A percentile compares a stretch with the other conserved stretches of the same genome.
phyloP scores from a whole-genome alignment of 23 tunicate species.

The Trididemnum clinides region DNA sequence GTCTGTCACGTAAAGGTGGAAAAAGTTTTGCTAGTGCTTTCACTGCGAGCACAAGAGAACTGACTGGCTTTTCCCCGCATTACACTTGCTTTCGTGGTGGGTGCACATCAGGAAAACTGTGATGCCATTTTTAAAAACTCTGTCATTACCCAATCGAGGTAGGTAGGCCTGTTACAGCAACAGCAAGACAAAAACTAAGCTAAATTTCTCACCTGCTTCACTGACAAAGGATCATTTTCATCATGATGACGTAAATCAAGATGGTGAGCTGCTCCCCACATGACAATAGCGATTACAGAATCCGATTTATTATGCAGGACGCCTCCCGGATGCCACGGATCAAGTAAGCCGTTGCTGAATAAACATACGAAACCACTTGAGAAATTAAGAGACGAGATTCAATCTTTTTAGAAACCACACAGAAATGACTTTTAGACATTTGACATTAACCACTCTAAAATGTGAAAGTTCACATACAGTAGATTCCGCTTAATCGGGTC shows the following conservation, averaged over 20 bases:
- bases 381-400: background rate
- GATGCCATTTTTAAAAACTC: too few species aligned
- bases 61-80: too few species aligned
- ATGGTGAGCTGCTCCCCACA: conserved; percentile 84
- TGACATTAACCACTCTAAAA: too few species aligned
- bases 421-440: background rate
- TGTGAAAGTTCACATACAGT: too few species aligned
- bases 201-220: conserved; percentile 31
- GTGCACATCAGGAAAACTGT: too few species aligned
- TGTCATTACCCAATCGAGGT: too few species aligned
- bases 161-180: too few species aligned
- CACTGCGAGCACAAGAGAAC: too few species aligned
- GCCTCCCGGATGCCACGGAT: conserved; percentile 96
- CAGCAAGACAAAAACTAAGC: background rate
- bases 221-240: conserved; percentile 51
- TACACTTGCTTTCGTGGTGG: too few species aligned
- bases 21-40: too few species aligned
- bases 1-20: too few species aligned
- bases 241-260: conserved; percentile 71
- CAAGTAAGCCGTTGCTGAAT: conserved; percentile 69
- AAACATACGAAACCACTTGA: background rate
- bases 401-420: background rate
- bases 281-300: conserved; percentile 38
- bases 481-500: too few species aligned
- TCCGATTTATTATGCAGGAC: conserved; percentile 32